Evolutionary conservation across 2,113 vertebrate species (phyloP).

Genomic region (Elaphurus davidianus): DNA sequence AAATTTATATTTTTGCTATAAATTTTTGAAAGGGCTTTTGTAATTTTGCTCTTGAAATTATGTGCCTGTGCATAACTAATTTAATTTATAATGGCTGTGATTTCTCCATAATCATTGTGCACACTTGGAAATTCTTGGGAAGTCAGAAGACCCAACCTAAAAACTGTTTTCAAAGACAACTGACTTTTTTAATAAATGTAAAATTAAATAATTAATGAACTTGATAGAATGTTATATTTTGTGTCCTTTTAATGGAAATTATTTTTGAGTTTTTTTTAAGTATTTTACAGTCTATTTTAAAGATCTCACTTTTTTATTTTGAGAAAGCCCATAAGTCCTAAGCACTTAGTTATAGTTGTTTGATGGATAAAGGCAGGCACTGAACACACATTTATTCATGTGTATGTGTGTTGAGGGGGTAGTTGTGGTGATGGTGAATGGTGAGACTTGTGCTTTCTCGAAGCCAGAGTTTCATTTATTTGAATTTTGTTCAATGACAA

Average conservation of each 20-base stretch:
- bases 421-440: background rate
- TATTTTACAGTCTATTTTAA: constrained; percentile 9
- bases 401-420: background rate
- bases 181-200: background rate
- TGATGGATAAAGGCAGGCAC: background rate
- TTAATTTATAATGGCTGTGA: constrained; percentile 45
- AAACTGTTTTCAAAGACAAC: constrained; percentile 42
- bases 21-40: constrained; percentile 61
- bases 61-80: constrained; percentile 40
- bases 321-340: background rate
- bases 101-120: constrained; percentile 45
- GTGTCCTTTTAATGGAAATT: background rate
- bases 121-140: constrained; percentile 1
- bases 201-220: constrained; percentile 36
- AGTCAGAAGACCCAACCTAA: background rate
- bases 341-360: background rate
- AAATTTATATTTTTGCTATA: constrained; percentile 60
- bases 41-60: constrained; percentile 59
- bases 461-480: constrained; percentile 11
- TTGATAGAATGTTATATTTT: constrained; percentile 9
- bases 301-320: background rate
- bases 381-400: background rate
- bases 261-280: background rate
- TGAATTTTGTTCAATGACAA: constrained; percentile 23
- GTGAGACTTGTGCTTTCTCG: constrained; percentile 15